Evolutionary conservation across 2,888 invertebrate genomes (phyloP), one percentile per base, ranked within the genome.

Genomic region (Cheilosia vulpina): DNA sequence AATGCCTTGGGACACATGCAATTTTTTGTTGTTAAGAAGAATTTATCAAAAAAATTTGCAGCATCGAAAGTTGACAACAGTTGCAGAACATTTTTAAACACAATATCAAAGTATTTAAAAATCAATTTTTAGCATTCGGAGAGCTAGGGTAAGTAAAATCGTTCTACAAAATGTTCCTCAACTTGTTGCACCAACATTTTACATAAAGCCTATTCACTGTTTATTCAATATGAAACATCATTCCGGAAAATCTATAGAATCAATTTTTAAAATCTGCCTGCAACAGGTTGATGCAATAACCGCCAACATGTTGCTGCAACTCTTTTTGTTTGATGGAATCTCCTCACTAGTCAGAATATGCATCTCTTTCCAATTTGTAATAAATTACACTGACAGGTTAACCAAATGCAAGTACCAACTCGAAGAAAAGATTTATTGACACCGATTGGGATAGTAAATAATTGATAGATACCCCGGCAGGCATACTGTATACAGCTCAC

Each of bases 391-490:
- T 63, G 69, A 81, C 68, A 76, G 50, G 34, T 45, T 76, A 68
- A 69, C 75, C 38, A n/a, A 81, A 58, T 62, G 57, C 34, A 55
- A 31, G 19, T 19, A 57, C 52, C n/a, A n/a, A 41, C 53, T 41
- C 17, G 41, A 58, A 63, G 45, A 47, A 60, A 60, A 75, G 83
- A 84, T 84, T 79, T 84, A 79, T 84, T 69, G 65, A 69, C 83
- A 84, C 68, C 69, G 83, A 79, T 84, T 69, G 58, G 73, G 63
- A 65, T 68, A 65, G 52, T 58, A 73, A 69, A 83, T 79, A 84
- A 84, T 69, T 79, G 63, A 73, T 83, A 79, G 69, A 69, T 79
- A 79, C 24, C 52, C 27, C 63, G 57, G 21, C 15, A 41, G 17
- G 31, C 19, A 11, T 19, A 34, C 17, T 13, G n/a, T 34, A n/a